These are phyloP conservation scores for Belgica antarctica DNA, from an alignment of 2,888 invertebrate species.

Conservation along the genomic window DNA sequence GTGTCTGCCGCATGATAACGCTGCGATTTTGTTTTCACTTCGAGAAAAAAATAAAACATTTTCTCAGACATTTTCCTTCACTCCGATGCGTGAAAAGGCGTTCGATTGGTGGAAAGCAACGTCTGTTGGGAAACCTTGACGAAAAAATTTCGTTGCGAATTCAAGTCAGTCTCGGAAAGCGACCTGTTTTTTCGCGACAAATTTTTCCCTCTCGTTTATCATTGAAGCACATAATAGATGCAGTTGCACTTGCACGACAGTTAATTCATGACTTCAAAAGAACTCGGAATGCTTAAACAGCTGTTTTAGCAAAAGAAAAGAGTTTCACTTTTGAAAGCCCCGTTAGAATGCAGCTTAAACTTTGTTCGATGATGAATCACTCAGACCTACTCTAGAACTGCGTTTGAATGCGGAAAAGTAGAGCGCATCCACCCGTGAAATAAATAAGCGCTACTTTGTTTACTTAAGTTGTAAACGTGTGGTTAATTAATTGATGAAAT, in stretches of 20 bases:
- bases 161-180: not conserved
- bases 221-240: conserved; percentile 1
- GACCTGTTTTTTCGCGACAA: not conserved
- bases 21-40: conserved; percentile 17
- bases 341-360: no score
- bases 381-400: conserved; percentile 11
- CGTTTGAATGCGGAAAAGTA: conserved; percentile 26
- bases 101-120: not conserved
- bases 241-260: conserved; percentile 10
- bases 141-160: not conserved
- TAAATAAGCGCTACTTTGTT: conserved; percentile 33
- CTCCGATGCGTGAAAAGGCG: not conserved
- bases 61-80: not conserved
- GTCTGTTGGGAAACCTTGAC: not conserved
- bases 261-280: conserved; percentile 1
- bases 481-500: conserved; percentile 4
- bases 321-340: not conserved
- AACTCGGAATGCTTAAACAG: not conserved
- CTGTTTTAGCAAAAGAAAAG: not conserved
- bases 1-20: conserved; percentile 7
- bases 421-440: conserved; percentile 32
- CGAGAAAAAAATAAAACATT: conserved; percentile 7
- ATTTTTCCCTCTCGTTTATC: conserved; percentile 15
- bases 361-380: conserved; percentile 6
- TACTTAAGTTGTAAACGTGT: conserved; percentile 9